Evolutionary conservation across 1,140 invertebrate genomes (phyloP).

Genomic region (Papilio dardanus): DNA sequence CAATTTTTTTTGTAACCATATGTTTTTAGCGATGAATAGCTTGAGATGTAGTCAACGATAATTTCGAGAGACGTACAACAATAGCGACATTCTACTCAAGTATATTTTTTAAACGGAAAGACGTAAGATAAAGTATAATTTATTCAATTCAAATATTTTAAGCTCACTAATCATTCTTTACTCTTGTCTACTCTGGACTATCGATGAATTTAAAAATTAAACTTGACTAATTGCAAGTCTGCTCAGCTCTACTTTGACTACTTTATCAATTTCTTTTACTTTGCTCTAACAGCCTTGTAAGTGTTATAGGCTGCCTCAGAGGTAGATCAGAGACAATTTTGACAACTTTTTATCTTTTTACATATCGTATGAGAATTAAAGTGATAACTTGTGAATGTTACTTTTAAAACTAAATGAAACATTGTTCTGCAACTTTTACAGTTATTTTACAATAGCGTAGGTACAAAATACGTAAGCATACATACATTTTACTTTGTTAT

Average conservation of each 20-base stretch:
- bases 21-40: constrained; percentile 8
- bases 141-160: not conserved
- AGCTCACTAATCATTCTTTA: not conserved
- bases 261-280: not conserved
- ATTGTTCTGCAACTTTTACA: not conserved
- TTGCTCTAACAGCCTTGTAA: not conserved
- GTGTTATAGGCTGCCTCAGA: not conserved
- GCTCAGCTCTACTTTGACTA: not conserved
- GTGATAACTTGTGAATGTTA: not conserved
- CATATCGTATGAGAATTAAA: not conserved
- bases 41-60: not conserved
- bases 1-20: constrained; percentile 33
- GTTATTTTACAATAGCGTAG: not conserved
- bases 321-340: not conserved
- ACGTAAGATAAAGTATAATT: not conserved
- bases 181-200: not conserved
- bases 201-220: not conserved
- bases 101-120: not conserved
- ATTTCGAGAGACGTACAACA: not conserved
- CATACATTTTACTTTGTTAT: not conserved
- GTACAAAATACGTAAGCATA: not conserved
- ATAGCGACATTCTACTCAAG: not conserved
- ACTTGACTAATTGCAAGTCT: not conserved
- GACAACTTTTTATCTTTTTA: not conserved
- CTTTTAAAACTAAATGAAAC: not conserved